Conservation (phyloP, 2,797 vertebrate species). For the Phaenicophaeus curvirostris region DNA sequence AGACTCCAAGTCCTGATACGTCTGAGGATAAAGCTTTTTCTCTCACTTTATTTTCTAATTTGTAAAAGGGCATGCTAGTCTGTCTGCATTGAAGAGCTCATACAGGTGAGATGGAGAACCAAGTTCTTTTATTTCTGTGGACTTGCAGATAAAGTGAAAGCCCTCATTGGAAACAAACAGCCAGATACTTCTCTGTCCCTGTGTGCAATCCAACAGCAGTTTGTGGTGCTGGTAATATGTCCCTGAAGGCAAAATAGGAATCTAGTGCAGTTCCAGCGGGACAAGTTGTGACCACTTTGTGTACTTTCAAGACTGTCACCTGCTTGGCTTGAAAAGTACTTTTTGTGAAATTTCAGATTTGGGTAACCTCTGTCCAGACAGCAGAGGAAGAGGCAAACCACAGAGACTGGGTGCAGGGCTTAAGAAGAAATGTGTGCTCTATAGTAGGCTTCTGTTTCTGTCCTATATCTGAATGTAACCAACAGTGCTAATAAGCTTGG, state of each 20-base stretch:
- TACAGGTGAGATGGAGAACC: not conserved
- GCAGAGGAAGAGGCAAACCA: not conserved
- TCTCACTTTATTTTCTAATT: not conserved
- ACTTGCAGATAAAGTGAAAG: not conserved
- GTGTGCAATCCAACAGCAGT: not conserved
- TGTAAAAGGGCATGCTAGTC: not conserved
- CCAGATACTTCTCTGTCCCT: not conserved
- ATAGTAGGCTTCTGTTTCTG: not conserved
- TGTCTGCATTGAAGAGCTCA: not conserved
- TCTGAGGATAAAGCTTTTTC: not conserved
- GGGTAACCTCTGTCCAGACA: not conserved
- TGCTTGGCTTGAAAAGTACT: not conserved
- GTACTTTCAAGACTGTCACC: accelerated
- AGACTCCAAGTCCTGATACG: not conserved
- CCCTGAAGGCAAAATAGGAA: not conserved
- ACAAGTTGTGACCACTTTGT: not conserved
- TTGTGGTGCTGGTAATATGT: not conserved
- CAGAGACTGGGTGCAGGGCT: not conserved
- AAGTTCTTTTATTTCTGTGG: not conserved
- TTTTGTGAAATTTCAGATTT: not conserved
- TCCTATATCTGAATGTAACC: not conserved
- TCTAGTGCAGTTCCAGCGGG: not conserved
- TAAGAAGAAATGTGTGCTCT: not conserved
- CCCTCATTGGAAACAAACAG: not conserved
- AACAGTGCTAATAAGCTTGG: not conserved